Percentiles rank a stretch among this genome's conserved stretches.
These are phyloP conservation scores for Oryzaephilus surinamensis DNA, from an alignment of 1,140 invertebrate species.

Conservation along the genomic window DNA sequence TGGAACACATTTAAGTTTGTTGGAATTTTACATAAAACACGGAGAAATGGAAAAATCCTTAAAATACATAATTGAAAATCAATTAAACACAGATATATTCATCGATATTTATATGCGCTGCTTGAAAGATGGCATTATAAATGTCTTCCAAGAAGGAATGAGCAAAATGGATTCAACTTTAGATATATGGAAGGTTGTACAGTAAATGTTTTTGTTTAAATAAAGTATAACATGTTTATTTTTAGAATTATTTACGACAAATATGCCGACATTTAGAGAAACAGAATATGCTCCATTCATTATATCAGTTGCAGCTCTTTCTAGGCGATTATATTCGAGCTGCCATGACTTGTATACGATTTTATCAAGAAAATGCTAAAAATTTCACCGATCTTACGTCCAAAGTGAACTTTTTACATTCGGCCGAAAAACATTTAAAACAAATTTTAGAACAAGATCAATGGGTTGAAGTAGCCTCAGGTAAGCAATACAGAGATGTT, in stretches of 20 bases:
- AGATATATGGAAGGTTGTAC: conserved; percentile 46
- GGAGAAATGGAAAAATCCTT: conserved; percentile 48
- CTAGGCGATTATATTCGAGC: conserved; percentile 59
- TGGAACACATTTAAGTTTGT: conserved; percentile 53
- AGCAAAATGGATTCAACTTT: conserved; percentile 49
- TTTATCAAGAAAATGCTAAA: conserved; percentile 48
- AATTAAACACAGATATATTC: conserved; percentile 54
- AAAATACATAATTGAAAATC: conserved; percentile 50
- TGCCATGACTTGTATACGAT: conserved; percentile 60
- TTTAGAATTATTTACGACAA: conserved; percentile 49
- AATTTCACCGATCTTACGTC: conserved; percentile 45
- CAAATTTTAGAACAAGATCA: conserved; percentile 38
- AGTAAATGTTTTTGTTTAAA: neutral
- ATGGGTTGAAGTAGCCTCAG: conserved; percentile 33
- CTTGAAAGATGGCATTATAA: conserved; percentile 49
- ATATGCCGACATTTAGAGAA: conserved; percentile 55
- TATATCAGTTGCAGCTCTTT: conserved; percentile 59
- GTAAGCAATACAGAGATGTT: conserved; percentile 9
- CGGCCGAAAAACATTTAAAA: conserved; percentile 53
- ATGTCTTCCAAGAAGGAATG: conserved; percentile 50
- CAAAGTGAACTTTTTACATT: conserved; percentile 43
- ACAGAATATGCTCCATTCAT: conserved; percentile 48
- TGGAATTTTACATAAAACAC: conserved; percentile 59
- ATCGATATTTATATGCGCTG: conserved; percentile 60
- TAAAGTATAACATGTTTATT: conserved; percentile 11